phyloP scores from a whole-genome alignment of 1,140 invertebrate genomes.

The Harpegnathos saltator region DNA sequence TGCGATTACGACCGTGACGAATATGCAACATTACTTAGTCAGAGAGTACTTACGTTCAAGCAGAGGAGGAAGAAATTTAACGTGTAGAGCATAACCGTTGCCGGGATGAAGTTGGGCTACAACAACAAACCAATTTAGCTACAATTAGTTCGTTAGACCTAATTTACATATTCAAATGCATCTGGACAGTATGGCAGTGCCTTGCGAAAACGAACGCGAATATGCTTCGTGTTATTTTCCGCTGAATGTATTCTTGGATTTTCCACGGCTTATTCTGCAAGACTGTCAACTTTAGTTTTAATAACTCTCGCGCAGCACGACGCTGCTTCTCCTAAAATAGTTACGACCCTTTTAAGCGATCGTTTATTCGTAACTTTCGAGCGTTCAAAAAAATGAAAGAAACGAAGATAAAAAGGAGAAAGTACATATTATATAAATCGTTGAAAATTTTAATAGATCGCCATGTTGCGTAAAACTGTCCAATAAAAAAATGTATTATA shows the following conservation, averaged over 20 bases:
- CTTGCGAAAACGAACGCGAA: neutral
- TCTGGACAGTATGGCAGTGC: neutral
- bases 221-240: neutral
- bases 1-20: neutral
- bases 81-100: slow-evolving; percentile 88
- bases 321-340: slow-evolving; percentile 8
- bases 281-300: slow-evolving; percentile 19
- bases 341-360: slow-evolving; percentile 12
- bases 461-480: neutral
- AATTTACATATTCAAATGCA: neutral
- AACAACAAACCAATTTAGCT: slow-evolving; percentile 84
- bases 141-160: neutral
- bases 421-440: neutral
- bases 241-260: neutral
- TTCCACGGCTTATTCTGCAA: slow-evolving; percentile 1
- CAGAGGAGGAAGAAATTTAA: slow-evolving; percentile 89
- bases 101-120: slow-evolving; percentile 88
- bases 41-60: slow-evolving; percentile 87
- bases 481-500: slow-evolving; percentile 6
- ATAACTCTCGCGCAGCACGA: neutral
- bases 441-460: slow-evolving; percentile 1
- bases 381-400: neutral
- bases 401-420: neutral
- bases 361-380: slow-evolving; percentile 27
- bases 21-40: neutral